A percentile compares a stretch with the other conserved stretches of the same genome.
These are phyloP conservation scores for Epistrophella euchroma DNA, from an alignment of 2,888 invertebrate genomes.

Conservation along the genomic window DNA sequence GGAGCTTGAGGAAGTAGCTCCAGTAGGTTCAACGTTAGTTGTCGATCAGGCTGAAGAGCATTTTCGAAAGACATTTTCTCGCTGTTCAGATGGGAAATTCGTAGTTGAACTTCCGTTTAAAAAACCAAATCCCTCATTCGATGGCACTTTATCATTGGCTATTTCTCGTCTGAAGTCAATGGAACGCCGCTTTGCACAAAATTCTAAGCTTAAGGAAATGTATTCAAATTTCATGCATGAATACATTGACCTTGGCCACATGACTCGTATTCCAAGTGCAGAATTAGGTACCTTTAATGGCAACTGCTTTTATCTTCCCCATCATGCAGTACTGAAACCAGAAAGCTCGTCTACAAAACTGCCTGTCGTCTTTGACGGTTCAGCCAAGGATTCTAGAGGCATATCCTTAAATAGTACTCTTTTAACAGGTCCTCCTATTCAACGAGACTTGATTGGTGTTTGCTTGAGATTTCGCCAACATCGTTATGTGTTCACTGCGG, in stretches of 20 bases:
- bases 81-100: slow-evolving; percentile 50
- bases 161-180: slow-evolving; percentile 4
- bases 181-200: slow-evolving; percentile 15
- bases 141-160: slow-evolving; percentile 29
- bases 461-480: neutral
- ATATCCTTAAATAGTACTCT: neutral
- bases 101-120: neutral
- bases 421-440: neutral
- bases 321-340: neutral
- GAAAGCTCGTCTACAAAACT: neutral
- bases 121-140: slow-evolving; percentile 38
- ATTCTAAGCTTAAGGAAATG: slow-evolving; percentile 10
- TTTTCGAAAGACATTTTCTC: slow-evolving; percentile 38
- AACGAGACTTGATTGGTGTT: neutral
- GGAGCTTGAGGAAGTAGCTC: slow-evolving; percentile 3
- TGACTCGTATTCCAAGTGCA: neutral
- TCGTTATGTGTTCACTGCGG: neutral
- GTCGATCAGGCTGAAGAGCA: slow-evolving; percentile 46
- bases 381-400: neutral
- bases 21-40: neutral
- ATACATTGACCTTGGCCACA: slow-evolving; percentile 28
- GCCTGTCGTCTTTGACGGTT: neutral
- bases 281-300: neutral
- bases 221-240: slow-evolving; percentile 39
- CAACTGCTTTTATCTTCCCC: neutral